Conservation (phyloP, 2,888 invertebrate genomes). For the Pasiphila rectangulata region DNA sequence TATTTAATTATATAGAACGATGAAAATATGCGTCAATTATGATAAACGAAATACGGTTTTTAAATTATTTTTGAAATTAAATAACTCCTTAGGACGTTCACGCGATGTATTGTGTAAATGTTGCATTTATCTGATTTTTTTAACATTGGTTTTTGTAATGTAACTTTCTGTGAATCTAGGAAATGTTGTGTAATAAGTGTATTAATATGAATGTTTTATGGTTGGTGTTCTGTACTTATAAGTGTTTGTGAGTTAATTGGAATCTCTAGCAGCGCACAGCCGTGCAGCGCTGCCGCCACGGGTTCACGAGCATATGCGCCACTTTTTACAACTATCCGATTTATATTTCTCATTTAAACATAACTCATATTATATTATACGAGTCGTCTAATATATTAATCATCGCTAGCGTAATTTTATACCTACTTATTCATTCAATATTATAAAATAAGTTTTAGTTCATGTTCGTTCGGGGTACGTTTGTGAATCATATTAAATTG, state of each 20-base stretch:
- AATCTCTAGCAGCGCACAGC: constrained; percentile 53
- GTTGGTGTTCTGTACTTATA: constrained; percentile 28
- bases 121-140: constrained; percentile 29
- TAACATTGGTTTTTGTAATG: constrained; percentile 25
- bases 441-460: constrained; percentile 71
- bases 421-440: constrained; percentile 58
- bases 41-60: constrained; percentile 55
- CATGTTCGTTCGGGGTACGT: constrained; percentile 69
- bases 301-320: constrained; percentile 46
- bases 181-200: constrained; percentile 29
- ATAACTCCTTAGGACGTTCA: constrained; percentile 36
- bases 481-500: constrained; percentile 79
- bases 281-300: constrained; percentile 53
- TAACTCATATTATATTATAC: constrained; percentile 57
- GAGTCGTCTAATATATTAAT: constrained; percentile 53
- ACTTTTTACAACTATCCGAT: constrained; percentile 41
- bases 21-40: constrained; percentile 74
- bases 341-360: constrained; percentile 69
- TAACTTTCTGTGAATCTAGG: constrained; percentile 35
- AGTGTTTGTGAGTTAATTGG: constrained; percentile 54
- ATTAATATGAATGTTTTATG: constrained; percentile 36
- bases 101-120: constrained; percentile 46
- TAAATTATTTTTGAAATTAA: constrained; percentile 46
- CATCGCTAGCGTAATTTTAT: constrained; percentile 66
- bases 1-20: constrained; percentile 55